A percentile compares a stretch with the other conserved stretches of the same genome.
Conservation (phyloP, 2,888 invertebrate species). For the Tryphoninae sp. region DNA sequence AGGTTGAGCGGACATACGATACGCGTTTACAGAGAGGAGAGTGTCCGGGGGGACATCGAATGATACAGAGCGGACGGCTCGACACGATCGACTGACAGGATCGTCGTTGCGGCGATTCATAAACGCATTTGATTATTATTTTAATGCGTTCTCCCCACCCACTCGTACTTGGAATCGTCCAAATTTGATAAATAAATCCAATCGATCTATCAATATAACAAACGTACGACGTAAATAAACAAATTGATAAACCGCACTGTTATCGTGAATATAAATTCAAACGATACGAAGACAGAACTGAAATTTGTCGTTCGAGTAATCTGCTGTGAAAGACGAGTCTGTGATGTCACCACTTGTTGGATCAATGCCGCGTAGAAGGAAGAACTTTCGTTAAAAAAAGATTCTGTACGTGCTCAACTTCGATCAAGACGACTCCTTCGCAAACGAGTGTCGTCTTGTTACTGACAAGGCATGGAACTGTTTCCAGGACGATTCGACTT, state of each 20-base stretch:
- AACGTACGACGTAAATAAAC: background rate
- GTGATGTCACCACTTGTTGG: constrained; percentile 20
- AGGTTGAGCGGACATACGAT: constrained; percentile 40
- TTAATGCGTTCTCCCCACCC: constrained; percentile 17
- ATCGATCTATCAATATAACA: no score
- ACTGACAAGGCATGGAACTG: constrained; percentile 36
- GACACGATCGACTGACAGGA: constrained; percentile 71
- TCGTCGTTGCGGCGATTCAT: constrained; percentile 69
- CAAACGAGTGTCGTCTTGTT: constrained; percentile 43
- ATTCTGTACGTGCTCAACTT: background rate
- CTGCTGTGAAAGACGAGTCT: background rate
- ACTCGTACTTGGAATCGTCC: background rate
- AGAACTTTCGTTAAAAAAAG: constrained; percentile 1
- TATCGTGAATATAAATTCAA: constrained; percentile 3
- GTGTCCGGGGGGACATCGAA: background rate
- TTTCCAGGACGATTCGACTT: constrained; percentile 46
- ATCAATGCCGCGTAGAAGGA: constrained; percentile 33
- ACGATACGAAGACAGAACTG: background rate
- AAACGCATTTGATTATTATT: constrained; percentile 69
- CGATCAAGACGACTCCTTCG: constrained; percentile 33
- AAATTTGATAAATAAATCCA: background rate
- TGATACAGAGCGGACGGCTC: constrained; percentile 44
- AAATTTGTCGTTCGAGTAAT: background rate
- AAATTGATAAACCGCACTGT: constrained; percentile 3
- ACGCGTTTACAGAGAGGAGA: constrained; percentile 25